These are phyloP conservation scores for Eupithecia dodoneata DNA, from an alignment of 2,888 invertebrate genomes.

Conservation along the genomic window DNA sequence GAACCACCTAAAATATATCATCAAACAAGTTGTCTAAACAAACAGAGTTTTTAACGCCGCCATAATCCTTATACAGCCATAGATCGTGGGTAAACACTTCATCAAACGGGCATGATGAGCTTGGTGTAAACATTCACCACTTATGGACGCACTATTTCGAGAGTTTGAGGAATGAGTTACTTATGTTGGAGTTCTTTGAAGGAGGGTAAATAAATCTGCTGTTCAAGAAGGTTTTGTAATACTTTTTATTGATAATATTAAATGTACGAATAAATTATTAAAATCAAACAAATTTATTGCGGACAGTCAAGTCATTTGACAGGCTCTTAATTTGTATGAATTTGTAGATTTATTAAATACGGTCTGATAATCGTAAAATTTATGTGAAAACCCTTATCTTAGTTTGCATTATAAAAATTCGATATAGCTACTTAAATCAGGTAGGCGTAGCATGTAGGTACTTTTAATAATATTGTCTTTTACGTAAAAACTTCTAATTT, in stretches of 20 bases:
- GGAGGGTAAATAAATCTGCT: not conserved
- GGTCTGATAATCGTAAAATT: not conserved
- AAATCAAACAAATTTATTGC: not conserved
- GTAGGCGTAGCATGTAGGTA: too few relatives aligned
- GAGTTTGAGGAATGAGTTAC: slow-evolving; percentile 25
- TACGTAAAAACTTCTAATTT: not conserved
- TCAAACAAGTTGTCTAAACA: slow-evolving; percentile 31
- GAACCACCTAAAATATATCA: slow-evolving; percentile 10
- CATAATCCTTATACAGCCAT: slow-evolving; percentile 44
- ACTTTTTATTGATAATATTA: not conserved
- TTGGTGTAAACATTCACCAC: slow-evolving; percentile 51
- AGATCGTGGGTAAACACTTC: slow-evolving; percentile 45
- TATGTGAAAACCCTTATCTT: not conserved
- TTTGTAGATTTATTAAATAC: not conserved
- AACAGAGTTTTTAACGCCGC: slow-evolving; percentile 45
- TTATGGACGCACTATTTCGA: slow-evolving; percentile 54
- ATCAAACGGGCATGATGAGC: slow-evolving; percentile 44
- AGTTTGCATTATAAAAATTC: too few relatives aligned
- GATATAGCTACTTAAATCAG: too few relatives aligned
- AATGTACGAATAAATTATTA: not conserved
- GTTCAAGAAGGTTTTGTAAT: not conserved
- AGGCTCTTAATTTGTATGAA: not conserved
- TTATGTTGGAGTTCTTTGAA: slow-evolving; percentile 14
- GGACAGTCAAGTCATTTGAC: not conserved
- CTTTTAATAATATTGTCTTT: not conserved